phyloP scores from a whole-genome alignment of 2,113 vertebrate species.

The Sander vitreus region DNA sequence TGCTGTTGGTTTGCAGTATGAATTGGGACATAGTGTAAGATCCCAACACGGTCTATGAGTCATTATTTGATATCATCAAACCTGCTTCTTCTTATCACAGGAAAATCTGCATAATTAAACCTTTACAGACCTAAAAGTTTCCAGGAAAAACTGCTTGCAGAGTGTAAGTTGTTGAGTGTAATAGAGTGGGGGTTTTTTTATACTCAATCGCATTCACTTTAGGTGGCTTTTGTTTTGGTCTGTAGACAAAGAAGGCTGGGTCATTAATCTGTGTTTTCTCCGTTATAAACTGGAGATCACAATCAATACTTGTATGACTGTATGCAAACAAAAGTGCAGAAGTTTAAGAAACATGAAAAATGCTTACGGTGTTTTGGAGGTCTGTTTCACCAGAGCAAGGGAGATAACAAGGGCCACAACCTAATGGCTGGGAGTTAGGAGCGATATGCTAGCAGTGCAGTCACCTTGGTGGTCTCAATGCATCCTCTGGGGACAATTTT shows the following conservation, averaged over 20 bases:
- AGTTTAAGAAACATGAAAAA: not conserved
- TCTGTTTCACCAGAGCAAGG: not conserved
- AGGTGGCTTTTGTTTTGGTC: slow-evolving; percentile 26
- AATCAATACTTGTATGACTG: slow-evolving; percentile 71
- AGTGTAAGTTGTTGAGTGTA: not conserved
- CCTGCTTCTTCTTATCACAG: slow-evolving; percentile 31
- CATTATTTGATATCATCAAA: slow-evolving; percentile 54
- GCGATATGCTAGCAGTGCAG: slow-evolving; percentile 14
- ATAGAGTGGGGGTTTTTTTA: no score
- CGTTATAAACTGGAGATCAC: slow-evolving; percentile 31
- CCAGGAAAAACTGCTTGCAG: slow-evolving; percentile 11
- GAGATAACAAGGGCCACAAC: not conserved
- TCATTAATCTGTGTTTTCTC: slow-evolving; percentile 71
- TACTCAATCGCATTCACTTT: not conserved
- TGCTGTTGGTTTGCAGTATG: not conserved
- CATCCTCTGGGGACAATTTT: slow-evolving; percentile 51
- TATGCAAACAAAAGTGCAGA: slow-evolving; percentile 11
- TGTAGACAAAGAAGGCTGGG: slow-evolving; percentile 10
- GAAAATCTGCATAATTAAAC: slow-evolving; percentile 43
- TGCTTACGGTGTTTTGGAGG: not conserved
- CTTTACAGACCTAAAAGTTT: slow-evolving; percentile 6
- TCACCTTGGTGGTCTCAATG: slow-evolving; percentile 50
- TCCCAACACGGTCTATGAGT: not conserved
- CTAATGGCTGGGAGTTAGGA: not conserved
- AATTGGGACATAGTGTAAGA: not conserved